A percentile compares a stretch with the other conserved stretches of the same genome.
phyloP scores from a whole-genome alignment of 2,113 vertebrate genomes.

The Ammodramus savannarum region DNA sequence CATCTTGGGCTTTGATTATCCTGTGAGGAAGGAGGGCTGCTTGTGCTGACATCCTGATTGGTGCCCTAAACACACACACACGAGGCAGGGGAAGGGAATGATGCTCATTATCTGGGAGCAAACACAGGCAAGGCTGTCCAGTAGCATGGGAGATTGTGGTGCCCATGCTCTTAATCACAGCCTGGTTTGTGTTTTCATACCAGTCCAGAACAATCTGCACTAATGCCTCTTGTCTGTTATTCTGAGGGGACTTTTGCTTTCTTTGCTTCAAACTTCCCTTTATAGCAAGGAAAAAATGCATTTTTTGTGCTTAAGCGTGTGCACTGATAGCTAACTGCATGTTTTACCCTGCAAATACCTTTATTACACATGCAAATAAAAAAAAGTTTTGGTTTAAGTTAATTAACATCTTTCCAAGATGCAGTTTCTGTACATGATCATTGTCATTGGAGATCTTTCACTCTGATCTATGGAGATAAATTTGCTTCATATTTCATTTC shows the following conservation, averaged over 20 bases:
- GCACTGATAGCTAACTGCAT: neutral
- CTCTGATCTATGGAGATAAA: neutral
- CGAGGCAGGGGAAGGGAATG: neutral
- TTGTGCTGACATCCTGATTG: neutral
- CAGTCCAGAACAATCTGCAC: neutral
- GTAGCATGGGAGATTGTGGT: fast-evolving
- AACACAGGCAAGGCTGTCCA: neutral
- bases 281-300: neutral
- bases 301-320: neutral
- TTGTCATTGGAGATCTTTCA: neutral
- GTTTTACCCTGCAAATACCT: neutral
- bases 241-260: neutral
- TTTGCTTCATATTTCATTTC: neutral
- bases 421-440: neutral
- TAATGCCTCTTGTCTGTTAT: neutral
- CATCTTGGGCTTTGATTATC: neutral
- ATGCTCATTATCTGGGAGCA: neutral
- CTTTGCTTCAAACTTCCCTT: neutral
- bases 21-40: neutral
- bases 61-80: neutral
- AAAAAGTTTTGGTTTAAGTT: neutral
- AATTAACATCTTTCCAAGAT: neutral
- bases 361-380: neutral
- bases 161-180: neutral
- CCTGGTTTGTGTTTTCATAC: neutral